A percentile compares a stretch with the other conserved stretches of the same genome.
Evolutionary conservation across 2,888 invertebrate genomes (phyloP).

Genomic region (Amphipoea oculea): DNA sequence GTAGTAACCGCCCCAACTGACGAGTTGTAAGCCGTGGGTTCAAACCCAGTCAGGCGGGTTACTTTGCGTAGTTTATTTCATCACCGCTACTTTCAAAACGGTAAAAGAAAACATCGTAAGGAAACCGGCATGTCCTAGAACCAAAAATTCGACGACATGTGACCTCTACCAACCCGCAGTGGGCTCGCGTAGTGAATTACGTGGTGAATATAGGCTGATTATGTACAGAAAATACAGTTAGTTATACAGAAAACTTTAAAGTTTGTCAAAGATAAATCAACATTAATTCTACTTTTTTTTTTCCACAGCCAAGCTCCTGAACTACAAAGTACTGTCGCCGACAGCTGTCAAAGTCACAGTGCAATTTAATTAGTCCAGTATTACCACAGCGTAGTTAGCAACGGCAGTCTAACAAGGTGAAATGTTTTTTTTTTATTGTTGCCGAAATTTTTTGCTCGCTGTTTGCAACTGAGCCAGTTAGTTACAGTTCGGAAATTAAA

Average conservation of each 20-base stretch:
- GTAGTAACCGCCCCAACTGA: too few species aligned
- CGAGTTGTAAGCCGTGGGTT: too few species aligned
- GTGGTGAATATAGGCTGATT: too few species aligned
- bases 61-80: too few species aligned
- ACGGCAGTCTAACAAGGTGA: constrained; percentile 34
- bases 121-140: too few species aligned
- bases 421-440: constrained; percentile 39
- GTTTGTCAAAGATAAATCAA: not conserved
- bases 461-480: constrained; percentile 34
- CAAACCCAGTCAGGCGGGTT: too few species aligned
- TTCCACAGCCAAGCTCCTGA: constrained; percentile 29
- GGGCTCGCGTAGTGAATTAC: too few species aligned
- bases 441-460: constrained; percentile 14
- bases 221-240: not conserved
- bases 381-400: constrained; percentile 53
- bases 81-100: too few species aligned
- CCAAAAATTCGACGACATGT: too few species aligned
- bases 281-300: not conserved
- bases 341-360: constrained; percentile 72
- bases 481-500: constrained; percentile 34
- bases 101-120: too few species aligned
- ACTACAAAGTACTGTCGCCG: constrained; percentile 57
- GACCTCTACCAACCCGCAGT: too few species aligned
- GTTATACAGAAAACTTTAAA: not conserved
- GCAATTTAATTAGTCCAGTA: constrained; percentile 74